Percentiles rank a stretch among this genome's conserved stretches.
Conservation (phyloP, 1,140 invertebrate genomes). For the Tetramorium parvispinum region DNA sequence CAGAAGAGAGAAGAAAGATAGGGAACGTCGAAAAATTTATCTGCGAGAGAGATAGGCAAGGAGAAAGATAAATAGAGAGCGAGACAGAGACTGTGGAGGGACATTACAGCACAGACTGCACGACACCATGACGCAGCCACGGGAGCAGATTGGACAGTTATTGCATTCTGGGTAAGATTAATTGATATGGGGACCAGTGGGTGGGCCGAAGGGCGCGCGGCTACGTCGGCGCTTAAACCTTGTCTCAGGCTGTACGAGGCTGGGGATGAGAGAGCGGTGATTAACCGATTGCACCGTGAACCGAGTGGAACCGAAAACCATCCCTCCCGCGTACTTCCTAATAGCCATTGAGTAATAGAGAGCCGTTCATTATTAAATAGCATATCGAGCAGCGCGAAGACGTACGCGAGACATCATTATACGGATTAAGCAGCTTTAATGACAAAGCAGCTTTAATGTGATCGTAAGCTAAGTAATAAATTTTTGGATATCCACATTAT, state of each 20-base stretch:
- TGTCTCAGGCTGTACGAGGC: constrained; percentile 73
- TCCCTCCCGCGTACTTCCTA: constrained; percentile 73
- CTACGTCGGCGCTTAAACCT: constrained; percentile 73
- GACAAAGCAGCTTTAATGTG: too few relatives aligned
- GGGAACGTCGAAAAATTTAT: constrained; percentile 44
- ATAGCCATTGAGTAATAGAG: constrained; percentile 82
- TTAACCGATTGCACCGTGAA: constrained; percentile 83
- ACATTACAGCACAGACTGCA: constrained; percentile 80
- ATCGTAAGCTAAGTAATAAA: too few relatives aligned
- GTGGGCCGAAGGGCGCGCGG: constrained; percentile 61
- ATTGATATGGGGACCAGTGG: constrained; percentile 81
- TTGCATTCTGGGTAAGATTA: constrained; percentile 86
- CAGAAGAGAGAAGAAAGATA: background rate
- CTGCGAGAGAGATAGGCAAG: background rate
- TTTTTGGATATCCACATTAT: background rate
- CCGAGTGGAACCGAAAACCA: constrained; percentile 77
- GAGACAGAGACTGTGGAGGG: constrained; percentile 54
- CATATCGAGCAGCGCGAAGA: background rate
- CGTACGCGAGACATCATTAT: background rate
- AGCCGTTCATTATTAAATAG: constrained; percentile 82
- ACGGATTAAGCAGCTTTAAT: background rate
- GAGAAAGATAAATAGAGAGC: constrained; percentile 39
- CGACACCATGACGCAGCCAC: constrained; percentile 83
- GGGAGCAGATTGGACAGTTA: constrained; percentile 86
- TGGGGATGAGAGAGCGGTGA: constrained; percentile 77